Conservation (phyloP, 2,797 vertebrate genomes). For the Molothrus aeneus region DNA sequence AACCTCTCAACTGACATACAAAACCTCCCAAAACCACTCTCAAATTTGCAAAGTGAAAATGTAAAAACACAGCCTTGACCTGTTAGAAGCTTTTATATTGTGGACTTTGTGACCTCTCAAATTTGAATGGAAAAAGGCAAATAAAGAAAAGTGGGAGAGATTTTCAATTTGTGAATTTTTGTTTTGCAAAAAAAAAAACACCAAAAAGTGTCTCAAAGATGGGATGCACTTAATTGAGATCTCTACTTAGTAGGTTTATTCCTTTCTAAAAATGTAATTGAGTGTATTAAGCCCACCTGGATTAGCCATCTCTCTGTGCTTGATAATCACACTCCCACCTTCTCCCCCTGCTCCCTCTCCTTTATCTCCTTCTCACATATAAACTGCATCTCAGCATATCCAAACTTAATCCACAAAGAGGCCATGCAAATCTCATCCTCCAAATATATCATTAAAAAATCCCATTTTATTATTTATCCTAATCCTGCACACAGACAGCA, state of each 20-base stretch:
- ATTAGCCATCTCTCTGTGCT: background rate
- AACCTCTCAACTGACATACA: background rate
- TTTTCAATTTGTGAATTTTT: background rate
- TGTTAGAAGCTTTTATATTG: background rate
- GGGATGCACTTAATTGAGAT: background rate
- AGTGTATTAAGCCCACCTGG: background rate
- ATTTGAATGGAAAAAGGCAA: background rate
- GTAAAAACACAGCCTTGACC: background rate
- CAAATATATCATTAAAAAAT: background rate
- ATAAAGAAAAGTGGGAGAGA: background rate
- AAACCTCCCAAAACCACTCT: background rate
- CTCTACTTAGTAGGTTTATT: background rate
- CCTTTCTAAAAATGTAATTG: background rate
- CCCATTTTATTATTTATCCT: background rate
- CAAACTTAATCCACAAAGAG: background rate
- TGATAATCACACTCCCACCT: background rate
- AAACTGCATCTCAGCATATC: background rate
- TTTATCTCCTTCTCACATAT: background rate
- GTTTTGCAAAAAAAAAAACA: background rate
- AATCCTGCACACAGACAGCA: background rate
- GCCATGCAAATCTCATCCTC: background rate
- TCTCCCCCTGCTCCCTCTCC: background rate
- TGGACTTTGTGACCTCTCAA: background rate
- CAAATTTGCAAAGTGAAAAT: background rate
- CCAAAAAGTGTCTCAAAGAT: background rate